Evolutionary conservation across 2,888 invertebrate species (phyloP).

Genomic region (Choreutis nemorana): DNA sequence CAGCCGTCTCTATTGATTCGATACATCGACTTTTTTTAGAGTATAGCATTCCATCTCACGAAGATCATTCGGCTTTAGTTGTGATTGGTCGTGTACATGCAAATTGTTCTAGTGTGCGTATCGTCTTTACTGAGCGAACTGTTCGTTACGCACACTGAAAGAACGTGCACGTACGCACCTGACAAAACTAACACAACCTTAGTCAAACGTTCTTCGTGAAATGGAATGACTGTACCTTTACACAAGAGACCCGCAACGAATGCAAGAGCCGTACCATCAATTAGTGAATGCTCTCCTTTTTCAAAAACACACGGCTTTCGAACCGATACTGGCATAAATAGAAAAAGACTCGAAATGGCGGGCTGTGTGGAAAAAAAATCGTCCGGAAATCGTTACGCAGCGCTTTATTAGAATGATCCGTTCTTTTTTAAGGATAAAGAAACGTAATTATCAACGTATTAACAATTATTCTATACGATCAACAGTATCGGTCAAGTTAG

Average conservation of each 20-base stretch:
- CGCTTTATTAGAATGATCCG: slow-evolving; percentile 39
- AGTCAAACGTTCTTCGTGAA: too few relatives aligned
- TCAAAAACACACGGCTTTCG: slow-evolving; percentile 45
- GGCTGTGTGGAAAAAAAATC: slow-evolving; percentile 37
- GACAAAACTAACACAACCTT: too few relatives aligned
- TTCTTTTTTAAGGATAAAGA: slow-evolving; percentile 33
- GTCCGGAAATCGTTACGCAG: slow-evolving; percentile 43
- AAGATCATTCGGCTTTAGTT: too few relatives aligned
- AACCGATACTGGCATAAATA: slow-evolving; percentile 36
- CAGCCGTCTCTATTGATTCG: slow-evolving; percentile 44
- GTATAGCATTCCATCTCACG: slow-evolving; percentile 11
- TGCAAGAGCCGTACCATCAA: slow-evolving; percentile 37
- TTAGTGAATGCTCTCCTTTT: slow-evolving; percentile 51
- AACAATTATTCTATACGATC: too few relatives aligned
- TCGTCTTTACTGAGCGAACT: too few relatives aligned
- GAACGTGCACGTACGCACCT: too few relatives aligned
- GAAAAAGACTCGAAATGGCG: slow-evolving; percentile 24
- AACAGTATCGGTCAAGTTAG: too few relatives aligned
- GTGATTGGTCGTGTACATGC: too few relatives aligned
- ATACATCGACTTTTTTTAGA: slow-evolving; percentile 38
- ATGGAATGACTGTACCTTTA: slow-evolving; percentile 13
- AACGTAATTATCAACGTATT: slow-evolving; percentile 7
- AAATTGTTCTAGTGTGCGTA: too few relatives aligned
- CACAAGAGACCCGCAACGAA: slow-evolving; percentile 35
- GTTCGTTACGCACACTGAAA: too few relatives aligned